Percentiles rank a stretch among this genome's conserved stretches.
Evolutionary conservation across 2,113 vertebrate species (phyloP).

Genomic region (Steatornis caripensis): DNA sequence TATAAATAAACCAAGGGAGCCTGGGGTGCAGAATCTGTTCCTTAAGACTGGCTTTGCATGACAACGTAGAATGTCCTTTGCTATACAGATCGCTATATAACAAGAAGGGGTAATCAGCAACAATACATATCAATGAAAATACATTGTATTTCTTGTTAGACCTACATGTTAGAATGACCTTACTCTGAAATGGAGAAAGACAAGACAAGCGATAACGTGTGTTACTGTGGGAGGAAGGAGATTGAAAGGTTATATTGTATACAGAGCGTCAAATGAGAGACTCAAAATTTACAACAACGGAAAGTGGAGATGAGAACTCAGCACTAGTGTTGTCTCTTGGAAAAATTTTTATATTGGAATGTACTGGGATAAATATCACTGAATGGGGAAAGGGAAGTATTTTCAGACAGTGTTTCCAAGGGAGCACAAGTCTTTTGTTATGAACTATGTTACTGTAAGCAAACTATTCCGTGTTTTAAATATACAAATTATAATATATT

Average conservation of each 20-base stretch:
- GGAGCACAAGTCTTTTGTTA: background rate
- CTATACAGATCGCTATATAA: constrained; percentile 66
- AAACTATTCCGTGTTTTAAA: background rate
- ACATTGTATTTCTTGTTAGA: constrained; percentile 70
- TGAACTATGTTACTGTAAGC: background rate
- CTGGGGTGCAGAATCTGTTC: constrained; percentile 66
- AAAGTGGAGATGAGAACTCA: background rate
- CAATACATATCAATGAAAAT: constrained; percentile 72
- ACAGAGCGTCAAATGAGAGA: background rate
- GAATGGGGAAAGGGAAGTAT: background rate
- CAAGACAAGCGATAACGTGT: background rate
- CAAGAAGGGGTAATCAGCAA: constrained; percentile 54
- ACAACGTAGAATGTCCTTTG: constrained; percentile 66
- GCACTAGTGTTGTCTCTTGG: background rate
- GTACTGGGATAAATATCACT: background rate
- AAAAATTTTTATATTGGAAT: background rate
- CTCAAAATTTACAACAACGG: background rate
- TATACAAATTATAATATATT: background rate
- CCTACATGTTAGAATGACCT: constrained; percentile 56
- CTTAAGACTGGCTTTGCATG: constrained; percentile 77
- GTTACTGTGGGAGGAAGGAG: background rate
- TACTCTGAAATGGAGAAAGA: constrained; percentile 64
- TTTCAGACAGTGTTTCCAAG: background rate
- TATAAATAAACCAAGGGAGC: background rate
- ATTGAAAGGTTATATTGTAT: constrained; percentile 2